Evolutionary conservation across 2,797 vertebrate genomes (phyloP).

Genomic region (Siniperca undulata): DNA sequence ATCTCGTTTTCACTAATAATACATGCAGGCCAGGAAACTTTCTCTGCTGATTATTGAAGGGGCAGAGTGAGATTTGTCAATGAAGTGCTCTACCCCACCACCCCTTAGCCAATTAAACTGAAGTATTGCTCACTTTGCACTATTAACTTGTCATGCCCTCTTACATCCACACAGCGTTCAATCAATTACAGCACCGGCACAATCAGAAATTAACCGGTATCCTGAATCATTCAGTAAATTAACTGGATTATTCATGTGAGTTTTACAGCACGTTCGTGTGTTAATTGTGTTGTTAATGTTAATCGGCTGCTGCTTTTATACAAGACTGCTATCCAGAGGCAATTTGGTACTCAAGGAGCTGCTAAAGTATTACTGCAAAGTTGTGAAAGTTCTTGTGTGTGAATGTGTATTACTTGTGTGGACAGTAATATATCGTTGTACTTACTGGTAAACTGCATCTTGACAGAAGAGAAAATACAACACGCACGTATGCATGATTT

Average conservation of each 20-base stretch:
- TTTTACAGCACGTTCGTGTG: not conserved
- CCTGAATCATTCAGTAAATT: conserved; percentile 2
- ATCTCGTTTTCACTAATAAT: conserved; percentile 28
- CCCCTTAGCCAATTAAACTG: conserved; percentile 60
- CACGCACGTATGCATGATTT: not conserved
- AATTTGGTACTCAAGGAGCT: not conserved
- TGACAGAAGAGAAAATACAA: conserved; percentile 14
- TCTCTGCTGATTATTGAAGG: conserved; percentile 41
- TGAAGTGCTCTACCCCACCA: conserved; percentile 29
- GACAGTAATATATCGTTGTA: not conserved
- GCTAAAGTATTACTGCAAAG: not conserved
- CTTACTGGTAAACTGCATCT: not conserved
- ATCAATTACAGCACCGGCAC: conserved; percentile 46
- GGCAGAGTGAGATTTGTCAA: conserved; percentile 43
- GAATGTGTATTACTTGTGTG: not conserved
- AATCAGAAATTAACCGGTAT: conserved; percentile 26
- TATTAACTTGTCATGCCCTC: conserved; percentile 35
- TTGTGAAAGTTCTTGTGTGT: not conserved
- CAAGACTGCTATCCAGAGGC: not conserved
- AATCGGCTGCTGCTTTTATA: conserved; percentile 11
- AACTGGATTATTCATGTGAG: conserved; percentile 14
- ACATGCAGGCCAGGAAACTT: conserved; percentile 16
- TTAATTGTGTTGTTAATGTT: conserved; percentile 11
- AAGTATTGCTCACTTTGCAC: conserved; percentile 56
- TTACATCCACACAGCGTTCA: conserved; percentile 19